phyloP scores from a whole-genome alignment of 2,113 vertebrate genomes.

The Corvus hawaiiensis region DNA sequence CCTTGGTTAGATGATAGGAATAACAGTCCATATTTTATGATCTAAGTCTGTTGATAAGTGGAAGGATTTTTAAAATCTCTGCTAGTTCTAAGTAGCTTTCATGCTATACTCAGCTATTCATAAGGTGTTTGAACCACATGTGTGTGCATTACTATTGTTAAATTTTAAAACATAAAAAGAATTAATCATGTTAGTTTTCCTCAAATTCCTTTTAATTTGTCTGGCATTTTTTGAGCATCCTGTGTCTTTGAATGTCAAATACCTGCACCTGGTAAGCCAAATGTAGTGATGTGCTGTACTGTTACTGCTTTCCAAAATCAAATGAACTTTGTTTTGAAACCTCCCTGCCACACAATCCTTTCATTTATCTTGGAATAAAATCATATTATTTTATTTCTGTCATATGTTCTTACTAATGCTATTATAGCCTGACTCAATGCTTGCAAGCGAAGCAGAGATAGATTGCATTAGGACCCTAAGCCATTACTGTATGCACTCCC shows the following conservation, averaged over 20 bases:
- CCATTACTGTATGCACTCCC: not conserved
- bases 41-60: not conserved
- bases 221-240: not conserved
- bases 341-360: not conserved
- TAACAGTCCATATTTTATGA: not conserved
- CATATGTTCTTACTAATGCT: conserved; percentile 12
- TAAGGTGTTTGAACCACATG: not conserved
- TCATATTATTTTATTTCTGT: conserved; percentile 3
- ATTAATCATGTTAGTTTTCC: not conserved
- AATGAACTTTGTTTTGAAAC: not conserved
- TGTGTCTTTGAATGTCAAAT: not conserved
- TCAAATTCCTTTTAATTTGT: not conserved
- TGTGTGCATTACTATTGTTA: not conserved
- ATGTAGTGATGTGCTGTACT: not conserved
- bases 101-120: not conserved
- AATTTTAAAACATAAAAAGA: not conserved
- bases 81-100: not conserved
- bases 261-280: not conserved
- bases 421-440: not conserved
- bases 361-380: not conserved
- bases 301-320: not conserved
- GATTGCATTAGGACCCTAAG: not conserved
- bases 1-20: not conserved
- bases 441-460: not conserved
- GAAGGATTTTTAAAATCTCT: not conserved